Evolutionary conservation across 2,888 invertebrate species (phyloP).

Genomic region (Rugalucina vietnamica): DNA sequence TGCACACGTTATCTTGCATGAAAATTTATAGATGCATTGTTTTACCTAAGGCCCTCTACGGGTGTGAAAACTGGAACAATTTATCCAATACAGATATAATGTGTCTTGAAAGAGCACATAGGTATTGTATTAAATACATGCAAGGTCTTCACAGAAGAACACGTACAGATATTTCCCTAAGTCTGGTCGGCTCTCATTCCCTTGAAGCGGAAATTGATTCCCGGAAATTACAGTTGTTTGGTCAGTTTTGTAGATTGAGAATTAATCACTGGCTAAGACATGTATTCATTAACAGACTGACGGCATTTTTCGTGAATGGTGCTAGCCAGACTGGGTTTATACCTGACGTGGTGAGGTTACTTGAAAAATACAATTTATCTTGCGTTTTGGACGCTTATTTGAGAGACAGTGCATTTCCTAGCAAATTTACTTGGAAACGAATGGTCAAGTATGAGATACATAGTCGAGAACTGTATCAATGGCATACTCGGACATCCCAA

Average conservation of each 20-base stretch:
- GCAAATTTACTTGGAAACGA: not conserved
- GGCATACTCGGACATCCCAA: not conserved
- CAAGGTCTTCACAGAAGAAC: constrained; percentile 10
- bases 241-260: constrained; percentile 22
- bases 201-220: constrained; percentile 39
- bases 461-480: not conserved
- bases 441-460: not conserved
- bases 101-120: constrained; percentile 26
- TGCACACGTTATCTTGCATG: constrained; percentile 24
- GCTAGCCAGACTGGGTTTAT: not conserved
- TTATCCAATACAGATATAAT: constrained; percentile 10
- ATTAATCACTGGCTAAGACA: not conserved
- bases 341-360: too few species aligned
- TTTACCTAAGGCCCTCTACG: constrained; percentile 37
- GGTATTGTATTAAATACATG: constrained; percentile 33
- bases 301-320: not conserved
- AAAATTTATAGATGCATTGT: constrained; percentile 24
- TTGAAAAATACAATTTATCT: not conserved
- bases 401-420: not conserved
- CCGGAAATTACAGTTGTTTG: constrained; percentile 37
- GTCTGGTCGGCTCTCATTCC: constrained; percentile 11
- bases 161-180: constrained; percentile 25
- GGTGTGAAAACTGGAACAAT: constrained; percentile 32
- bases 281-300: constrained; percentile 15
- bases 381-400: not conserved